phyloP scores from a whole-genome alignment of 2,888 invertebrate species.

The Empis livida region DNA sequence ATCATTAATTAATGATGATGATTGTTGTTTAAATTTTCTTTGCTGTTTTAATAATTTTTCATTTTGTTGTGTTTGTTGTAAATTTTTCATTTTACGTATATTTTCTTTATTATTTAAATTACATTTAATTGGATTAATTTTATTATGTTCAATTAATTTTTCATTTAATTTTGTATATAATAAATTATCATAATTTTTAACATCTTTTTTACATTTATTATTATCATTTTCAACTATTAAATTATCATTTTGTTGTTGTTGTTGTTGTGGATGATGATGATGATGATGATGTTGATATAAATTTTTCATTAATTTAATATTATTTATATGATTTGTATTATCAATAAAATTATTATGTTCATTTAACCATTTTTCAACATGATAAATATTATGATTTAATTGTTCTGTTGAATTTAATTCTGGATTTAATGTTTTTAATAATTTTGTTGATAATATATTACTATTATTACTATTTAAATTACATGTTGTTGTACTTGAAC shows the following conservation, averaged over 20 bases:
- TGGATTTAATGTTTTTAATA: neutral
- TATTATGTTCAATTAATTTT: conserved; percentile 16
- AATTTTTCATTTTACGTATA: conserved; percentile 19
- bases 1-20: conserved; percentile 12
- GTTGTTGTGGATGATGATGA: too few species aligned
- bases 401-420: neutral
- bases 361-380: too few species aligned
- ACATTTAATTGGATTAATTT: conserved; percentile 4
- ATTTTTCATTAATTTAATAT: conserved; percentile 21
- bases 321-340: conserved; percentile 22
- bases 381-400: neutral
- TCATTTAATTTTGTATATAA: conserved; percentile 32
- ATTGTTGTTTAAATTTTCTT: conserved; percentile 15
- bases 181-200: conserved; percentile 32
- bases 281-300: too few species aligned
- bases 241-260: too few species aligned
- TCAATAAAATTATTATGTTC: too few species aligned
- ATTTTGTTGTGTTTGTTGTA: conserved; percentile 14
- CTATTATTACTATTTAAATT: too few species aligned
- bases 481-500: conserved; percentile 11
- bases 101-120: conserved; percentile 12
- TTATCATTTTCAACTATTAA: conserved; percentile 12
- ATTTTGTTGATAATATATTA: too few species aligned
- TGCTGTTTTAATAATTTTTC: conserved; percentile 14
- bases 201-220: conserved; percentile 23